Conservation (phyloP, 2,888 invertebrate genomes). For the Brenthis ino region DNA sequence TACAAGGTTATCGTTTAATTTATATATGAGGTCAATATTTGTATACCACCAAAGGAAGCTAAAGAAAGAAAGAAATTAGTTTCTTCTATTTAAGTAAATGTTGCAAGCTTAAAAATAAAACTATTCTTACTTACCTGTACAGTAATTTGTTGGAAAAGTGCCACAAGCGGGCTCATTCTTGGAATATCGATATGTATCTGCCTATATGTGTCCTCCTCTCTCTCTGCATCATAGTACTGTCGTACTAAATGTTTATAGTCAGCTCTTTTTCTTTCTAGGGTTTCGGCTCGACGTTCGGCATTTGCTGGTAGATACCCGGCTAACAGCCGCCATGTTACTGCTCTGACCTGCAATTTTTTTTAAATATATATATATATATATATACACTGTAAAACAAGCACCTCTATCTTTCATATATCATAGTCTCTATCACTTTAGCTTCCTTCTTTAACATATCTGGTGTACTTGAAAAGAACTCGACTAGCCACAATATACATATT, state of each 20-base stretch:
- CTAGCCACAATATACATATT: too few relatives aligned
- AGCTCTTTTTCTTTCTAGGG: slow-evolving; percentile 94
- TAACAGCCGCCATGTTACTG: slow-evolving; percentile 85
- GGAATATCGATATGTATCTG: slow-evolving; percentile 99
- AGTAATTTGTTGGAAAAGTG: slow-evolving; percentile 96
- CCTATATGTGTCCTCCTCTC: slow-evolving; percentile 94
- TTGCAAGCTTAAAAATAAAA: not conserved
- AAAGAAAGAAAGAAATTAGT: too few relatives aligned
- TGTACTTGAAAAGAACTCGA: too few relatives aligned
- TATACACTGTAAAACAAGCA: too few relatives aligned
- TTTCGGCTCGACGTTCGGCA: slow-evolving; percentile 92
- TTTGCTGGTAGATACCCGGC: slow-evolving; percentile 97
- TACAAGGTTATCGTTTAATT: too few relatives aligned
- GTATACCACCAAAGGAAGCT: too few relatives aligned
- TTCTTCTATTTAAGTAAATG: not conserved
- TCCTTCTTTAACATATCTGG: too few relatives aligned
- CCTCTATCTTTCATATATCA: too few relatives aligned
- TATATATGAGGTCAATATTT: too few relatives aligned
- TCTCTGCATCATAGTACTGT: slow-evolving; percentile 96
- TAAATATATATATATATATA: too few relatives aligned
- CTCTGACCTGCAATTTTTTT: slow-evolving; percentile 81
- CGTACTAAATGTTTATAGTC: slow-evolving; percentile 98
- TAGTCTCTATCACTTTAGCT: too few relatives aligned
- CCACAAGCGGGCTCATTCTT: slow-evolving; percentile 98
- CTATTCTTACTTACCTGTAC: slow-evolving; percentile 82